phyloP scores from a whole-genome alignment of 2,797 vertebrate species.

The Lepidocolaptes lacrymiger region DNA sequence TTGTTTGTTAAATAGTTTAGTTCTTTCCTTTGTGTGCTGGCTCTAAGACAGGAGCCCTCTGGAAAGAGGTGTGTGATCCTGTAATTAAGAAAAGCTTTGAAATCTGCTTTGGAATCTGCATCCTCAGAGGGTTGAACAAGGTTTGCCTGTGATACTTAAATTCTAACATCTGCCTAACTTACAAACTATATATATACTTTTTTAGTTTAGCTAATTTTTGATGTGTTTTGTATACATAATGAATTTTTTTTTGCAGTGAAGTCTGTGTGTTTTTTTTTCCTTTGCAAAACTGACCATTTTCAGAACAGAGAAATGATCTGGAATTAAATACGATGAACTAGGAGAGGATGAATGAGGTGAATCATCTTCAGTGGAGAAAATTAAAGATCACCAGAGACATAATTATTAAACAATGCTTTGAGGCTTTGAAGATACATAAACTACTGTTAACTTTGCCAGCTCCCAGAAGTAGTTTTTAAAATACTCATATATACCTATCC shows the following conservation, averaged over 20 bases:
- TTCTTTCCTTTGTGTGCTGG: not conserved
- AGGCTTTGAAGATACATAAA: not conserved
- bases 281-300: not conserved
- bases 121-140: not conserved
- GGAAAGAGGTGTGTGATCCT: not conserved
- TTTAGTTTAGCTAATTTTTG: not conserved
- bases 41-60: not conserved
- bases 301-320: not conserved
- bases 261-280: not conserved
- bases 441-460: not conserved
- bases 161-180: not conserved
- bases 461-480: not conserved
- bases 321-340: not conserved
- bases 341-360: not conserved
- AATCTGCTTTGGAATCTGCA: not conserved
- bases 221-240: not conserved
- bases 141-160: not conserved
- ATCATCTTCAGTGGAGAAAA: not conserved
- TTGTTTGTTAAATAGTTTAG: not conserved
- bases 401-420: constrained; percentile 15
- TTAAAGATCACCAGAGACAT: not conserved
- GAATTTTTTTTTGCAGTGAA: not conserved
- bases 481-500: not conserved
- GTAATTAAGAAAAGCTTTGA: not conserved
- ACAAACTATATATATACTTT: not conserved